Conservation (phyloP, 2,888 invertebrate species). For the Hirtodrosophila duncani region DNA sequence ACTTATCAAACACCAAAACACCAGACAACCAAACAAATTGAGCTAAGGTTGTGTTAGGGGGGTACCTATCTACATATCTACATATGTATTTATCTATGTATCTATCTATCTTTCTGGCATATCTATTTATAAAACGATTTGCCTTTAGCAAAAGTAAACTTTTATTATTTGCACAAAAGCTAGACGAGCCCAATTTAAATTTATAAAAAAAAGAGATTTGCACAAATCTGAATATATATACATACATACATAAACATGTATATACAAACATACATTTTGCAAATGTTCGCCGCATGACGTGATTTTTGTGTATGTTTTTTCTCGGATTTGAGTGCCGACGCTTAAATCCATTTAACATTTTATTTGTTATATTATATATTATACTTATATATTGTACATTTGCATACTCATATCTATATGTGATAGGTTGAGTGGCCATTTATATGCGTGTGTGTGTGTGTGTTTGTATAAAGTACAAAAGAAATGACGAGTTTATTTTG, state of each 20-base stretch:
- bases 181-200: conserved; percentile 43
- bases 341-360: conserved; percentile 24
- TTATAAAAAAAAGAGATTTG: conserved; percentile 64
- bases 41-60: conserved; percentile 35
- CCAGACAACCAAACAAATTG: conserved; percentile 31
- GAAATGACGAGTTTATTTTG: too few relatives aligned
- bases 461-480: conserved; percentile 8
- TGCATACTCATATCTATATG: conserved; percentile 1
- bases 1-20: conserved; percentile 4
- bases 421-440: too few relatives aligned
- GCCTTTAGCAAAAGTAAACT: conserved; percentile 20
- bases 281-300: conserved; percentile 33
- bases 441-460: too few relatives aligned
- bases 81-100: background rate
- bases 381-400: too few relatives aligned
- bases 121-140: conserved; percentile 39
- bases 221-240: conserved; percentile 50
- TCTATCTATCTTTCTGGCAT: conserved; percentile 20
- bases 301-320: conserved; percentile 18
- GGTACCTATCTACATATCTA: background rate
- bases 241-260: background rate
- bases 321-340: conserved; percentile 29
- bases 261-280: conserved; percentile 34
- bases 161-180: conserved; percentile 14
- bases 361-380: background rate